Percentiles rank a stretch among this genome's conserved stretches.
Evolutionary conservation across 2,797 vertebrate species (phyloP).

Genomic region (Fratercula arctica): DNA sequence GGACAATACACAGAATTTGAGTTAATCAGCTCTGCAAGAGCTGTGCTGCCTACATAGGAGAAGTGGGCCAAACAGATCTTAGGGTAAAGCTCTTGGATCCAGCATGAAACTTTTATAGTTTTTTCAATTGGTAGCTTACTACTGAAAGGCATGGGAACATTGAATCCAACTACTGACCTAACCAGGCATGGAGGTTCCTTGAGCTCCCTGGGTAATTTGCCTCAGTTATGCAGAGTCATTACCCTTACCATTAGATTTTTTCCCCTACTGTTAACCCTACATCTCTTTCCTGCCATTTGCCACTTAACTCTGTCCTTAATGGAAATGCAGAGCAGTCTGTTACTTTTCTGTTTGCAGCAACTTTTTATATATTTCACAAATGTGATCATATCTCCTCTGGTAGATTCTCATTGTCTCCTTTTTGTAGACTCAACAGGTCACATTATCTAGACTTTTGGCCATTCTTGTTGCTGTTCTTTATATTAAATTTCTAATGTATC

Average conservation of each 20-base stretch:
- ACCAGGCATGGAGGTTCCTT: neutral
- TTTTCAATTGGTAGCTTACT: neutral
- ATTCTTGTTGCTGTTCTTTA: neutral
- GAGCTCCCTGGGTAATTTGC: neutral
- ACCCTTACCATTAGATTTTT: neutral
- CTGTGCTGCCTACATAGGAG: neutral
- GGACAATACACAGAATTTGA: neutral
- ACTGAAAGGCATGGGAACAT: neutral
- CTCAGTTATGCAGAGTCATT: neutral
- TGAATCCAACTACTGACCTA: neutral
- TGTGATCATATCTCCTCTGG: neutral
- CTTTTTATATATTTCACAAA: neutral
- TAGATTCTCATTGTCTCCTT: neutral
- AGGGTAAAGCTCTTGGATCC: neutral
- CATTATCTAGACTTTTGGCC: neutral
- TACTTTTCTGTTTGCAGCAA: neutral
- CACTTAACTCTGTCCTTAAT: neutral
- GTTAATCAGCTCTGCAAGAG: neutral
- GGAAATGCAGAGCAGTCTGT: neutral
- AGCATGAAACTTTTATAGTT: neutral
- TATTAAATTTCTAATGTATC: neutral
- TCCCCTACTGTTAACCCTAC: neutral
- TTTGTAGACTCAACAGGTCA: neutral
- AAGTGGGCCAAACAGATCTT: neutral
- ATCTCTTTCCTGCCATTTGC: neutral